Evolutionary conservation across 2,797 vertebrate genomes (phyloP).

Genomic region (Ficedula albicollis): DNA sequence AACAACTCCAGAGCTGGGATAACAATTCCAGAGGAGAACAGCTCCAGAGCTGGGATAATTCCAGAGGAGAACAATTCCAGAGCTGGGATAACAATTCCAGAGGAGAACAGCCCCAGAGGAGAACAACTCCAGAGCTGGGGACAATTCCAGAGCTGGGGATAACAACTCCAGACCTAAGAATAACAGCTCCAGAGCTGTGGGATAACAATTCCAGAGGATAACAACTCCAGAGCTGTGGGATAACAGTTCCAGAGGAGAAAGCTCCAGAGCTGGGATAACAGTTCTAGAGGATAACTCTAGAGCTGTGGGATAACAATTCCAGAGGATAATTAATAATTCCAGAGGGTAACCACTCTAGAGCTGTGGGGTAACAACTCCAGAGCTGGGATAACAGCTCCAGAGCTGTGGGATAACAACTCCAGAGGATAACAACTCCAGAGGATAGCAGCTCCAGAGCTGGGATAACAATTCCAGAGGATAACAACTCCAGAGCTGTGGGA

Average conservation of each 20-base stretch:
- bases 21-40: not conserved
- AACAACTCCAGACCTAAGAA: no score
- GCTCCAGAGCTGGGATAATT: rapidly evolving
- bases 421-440: not conserved
- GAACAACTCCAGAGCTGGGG: not conserved
- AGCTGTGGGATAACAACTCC: no score
- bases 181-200: not conserved
- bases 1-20: no score
- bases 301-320: not conserved
- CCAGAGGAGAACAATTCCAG: not conserved
- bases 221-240: no score
- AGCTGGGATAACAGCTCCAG: not conserved
- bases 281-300: no score
- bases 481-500: no score
- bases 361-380: no score
- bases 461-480: not conserved
- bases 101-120: not conserved
- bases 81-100: not conserved
- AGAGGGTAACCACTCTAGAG: not conserved
- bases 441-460: not conserved
- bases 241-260: not conserved
- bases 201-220: no score
- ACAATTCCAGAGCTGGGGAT: not conserved
- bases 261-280: no score
- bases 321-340: no score